Percentiles rank a stretch among this genome's conserved stretches.
Evolutionary conservation across 2,113 vertebrate species (phyloP).

Genomic region (Hiodon tergisus): DNA sequence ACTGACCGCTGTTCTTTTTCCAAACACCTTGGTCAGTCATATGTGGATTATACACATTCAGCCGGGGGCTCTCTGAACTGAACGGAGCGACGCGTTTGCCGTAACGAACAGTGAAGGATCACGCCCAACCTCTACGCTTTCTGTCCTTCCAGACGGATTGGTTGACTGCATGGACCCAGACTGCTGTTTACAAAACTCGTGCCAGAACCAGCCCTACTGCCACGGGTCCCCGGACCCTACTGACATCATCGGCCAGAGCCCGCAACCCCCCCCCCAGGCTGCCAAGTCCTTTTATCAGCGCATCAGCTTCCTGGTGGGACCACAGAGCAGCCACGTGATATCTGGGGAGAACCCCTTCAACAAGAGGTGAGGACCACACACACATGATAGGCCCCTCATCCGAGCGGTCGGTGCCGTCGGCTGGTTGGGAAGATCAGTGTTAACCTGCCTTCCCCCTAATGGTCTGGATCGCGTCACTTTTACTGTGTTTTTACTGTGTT

Average conservation of each 20-base stretch:
- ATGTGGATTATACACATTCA: no score
- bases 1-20: no score
- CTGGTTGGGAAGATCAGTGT: no score
- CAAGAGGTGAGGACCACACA: constrained; percentile 71
- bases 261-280: constrained; percentile 82
- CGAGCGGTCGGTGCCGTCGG: no score
- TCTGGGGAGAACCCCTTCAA: constrained; percentile 88
- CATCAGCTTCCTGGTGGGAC: constrained; percentile 85
- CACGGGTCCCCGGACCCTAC: constrained; percentile 85
- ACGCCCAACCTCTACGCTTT: constrained; percentile 20
- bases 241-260: constrained; percentile 84
- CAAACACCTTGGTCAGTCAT: no score
- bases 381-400: constrained; percentile 64
- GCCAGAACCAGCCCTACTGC: constrained; percentile 87
- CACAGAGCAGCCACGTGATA: constrained; percentile 87
- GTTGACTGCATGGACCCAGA: constrained; percentile 95
- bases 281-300: constrained; percentile 90
- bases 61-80: no score
- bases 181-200: constrained; percentile 90
- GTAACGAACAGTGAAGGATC: constrained; percentile 13
- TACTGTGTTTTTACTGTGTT: no score
- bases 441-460: no score
- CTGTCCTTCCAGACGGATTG: constrained; percentile 80
- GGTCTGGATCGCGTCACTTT: no score
- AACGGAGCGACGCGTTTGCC: neutral